phyloP scores from a whole-genome alignment of 1,140 invertebrate species.

The Bursaphelenchus mucronatus region DNA sequence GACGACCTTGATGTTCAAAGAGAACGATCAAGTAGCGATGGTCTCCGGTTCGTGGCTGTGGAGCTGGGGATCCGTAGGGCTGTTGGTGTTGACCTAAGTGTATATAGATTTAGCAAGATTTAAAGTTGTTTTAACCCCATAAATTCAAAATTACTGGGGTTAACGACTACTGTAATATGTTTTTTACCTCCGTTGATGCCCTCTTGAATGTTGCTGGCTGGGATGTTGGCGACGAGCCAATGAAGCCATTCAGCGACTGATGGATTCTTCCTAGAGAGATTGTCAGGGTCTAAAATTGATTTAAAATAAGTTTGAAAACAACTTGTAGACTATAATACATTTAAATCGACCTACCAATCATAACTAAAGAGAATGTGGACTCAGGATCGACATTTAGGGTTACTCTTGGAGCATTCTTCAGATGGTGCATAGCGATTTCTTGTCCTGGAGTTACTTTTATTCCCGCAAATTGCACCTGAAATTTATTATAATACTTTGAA shows the following conservation, averaged over 20 bases:
- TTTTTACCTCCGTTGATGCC: slow-evolving; percentile 49
- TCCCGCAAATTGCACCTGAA: slow-evolving; percentile 56
- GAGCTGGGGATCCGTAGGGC: slow-evolving; percentile 57
- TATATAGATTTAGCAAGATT: neutral
- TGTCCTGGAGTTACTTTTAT: slow-evolving; percentile 55
- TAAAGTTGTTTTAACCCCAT: too few species aligned
- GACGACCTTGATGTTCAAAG: slow-evolving; percentile 57
- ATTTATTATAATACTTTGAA: slow-evolving; percentile 16
- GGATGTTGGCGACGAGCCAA: slow-evolving; percentile 59
- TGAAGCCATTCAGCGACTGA: slow-evolving; percentile 60
- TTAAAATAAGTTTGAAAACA: slow-evolving; percentile 14
- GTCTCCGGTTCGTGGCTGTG: slow-evolving; percentile 55
- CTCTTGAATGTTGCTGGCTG: slow-evolving; percentile 56
- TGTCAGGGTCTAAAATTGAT: slow-evolving; percentile 53
- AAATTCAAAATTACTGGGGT: too few species aligned
- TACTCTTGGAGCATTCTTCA: slow-evolving; percentile 59
- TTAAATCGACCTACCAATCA: slow-evolving; percentile 53
- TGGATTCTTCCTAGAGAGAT: slow-evolving; percentile 57
- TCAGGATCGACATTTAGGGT: slow-evolving; percentile 58
- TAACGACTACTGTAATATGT: too few species aligned
- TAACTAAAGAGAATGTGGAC: slow-evolving; percentile 54
- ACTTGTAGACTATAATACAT: slow-evolving; percentile 15
- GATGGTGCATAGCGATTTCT: slow-evolving; percentile 49
- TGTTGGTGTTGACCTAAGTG: slow-evolving; percentile 57
- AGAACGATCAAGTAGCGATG: slow-evolving; percentile 59